These are phyloP conservation scores for Alligator sinensis DNA, from an alignment of 2,113 vertebrate species.

Conservation along the genomic window DNA sequence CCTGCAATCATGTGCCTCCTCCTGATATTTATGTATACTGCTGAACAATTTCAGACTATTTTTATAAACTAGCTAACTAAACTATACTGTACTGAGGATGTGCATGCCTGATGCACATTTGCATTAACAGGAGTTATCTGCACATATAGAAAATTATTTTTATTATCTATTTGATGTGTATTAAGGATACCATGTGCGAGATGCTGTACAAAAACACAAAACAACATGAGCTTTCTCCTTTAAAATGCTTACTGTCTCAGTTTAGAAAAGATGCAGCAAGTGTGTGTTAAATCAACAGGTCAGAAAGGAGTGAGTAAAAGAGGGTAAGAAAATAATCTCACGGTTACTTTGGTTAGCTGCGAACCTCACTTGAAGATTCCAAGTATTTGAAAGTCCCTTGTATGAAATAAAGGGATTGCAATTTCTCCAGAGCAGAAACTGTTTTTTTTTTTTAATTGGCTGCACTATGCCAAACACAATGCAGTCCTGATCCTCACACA, in stretches of 20 bases:
- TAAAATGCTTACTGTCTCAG: neutral
- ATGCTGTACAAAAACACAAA: neutral
- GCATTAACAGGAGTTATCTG: neutral
- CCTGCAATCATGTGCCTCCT: neutral
- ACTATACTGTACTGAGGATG: neutral
- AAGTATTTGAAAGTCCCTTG: neutral
- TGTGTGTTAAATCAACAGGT: neutral
- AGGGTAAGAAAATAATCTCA: neutral
- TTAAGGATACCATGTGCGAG: neutral
- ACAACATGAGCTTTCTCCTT: neutral
- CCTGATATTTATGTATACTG: neutral
- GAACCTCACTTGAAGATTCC: neutral
- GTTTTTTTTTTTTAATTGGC: neutral
- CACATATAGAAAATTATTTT: neutral
- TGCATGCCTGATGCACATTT: neutral
- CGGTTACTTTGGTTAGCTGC: neutral
- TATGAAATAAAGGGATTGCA: neutral
- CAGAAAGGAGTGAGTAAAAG: neutral
- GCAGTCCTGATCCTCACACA: neutral
- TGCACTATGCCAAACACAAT: neutral
- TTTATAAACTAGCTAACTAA: neutral
- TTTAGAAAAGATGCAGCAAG: neutral
- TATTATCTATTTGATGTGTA: neutral
- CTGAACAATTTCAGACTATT: neutral
- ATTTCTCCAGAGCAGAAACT: neutral